phyloP scores from a whole-genome alignment of 2,888 invertebrate genomes.

The Patella caerulea region DNA sequence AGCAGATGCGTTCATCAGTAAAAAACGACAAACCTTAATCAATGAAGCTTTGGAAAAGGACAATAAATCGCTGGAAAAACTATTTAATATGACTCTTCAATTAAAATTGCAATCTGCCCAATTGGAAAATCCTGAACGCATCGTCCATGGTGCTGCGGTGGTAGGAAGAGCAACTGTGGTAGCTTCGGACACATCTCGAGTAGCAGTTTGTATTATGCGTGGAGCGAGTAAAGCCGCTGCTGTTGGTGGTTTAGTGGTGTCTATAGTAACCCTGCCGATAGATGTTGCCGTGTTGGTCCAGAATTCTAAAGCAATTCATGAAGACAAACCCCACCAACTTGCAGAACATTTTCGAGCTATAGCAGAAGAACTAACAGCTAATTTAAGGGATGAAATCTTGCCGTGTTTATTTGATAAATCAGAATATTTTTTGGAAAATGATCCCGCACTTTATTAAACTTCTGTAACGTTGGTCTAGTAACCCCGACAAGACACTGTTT shows the following conservation, averaged over 20 bases:
- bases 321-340: background rate
- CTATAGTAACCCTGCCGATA: background rate
- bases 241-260: background rate
- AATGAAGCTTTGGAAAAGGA: background rate
- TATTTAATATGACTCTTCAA: background rate
- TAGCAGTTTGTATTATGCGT: background rate
- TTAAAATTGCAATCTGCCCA: background rate
- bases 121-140: background rate
- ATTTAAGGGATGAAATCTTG: background rate
- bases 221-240: background rate
- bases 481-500: too few relatives aligned
- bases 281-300: background rate
- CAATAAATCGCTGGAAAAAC: background rate
- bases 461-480: too few relatives aligned
- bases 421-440: background rate
- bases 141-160: background rate
- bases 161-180: background rate
- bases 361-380: background rate
- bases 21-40: background rate
- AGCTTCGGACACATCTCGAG: background rate
- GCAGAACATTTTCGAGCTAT: background rate
- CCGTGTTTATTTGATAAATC: constrained; percentile 9
- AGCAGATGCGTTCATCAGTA: background rate
- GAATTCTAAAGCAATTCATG: background rate
- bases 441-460: background rate